Evolutionary conservation across 2,113 vertebrate genomes (phyloP).

Genomic region (Silurus asotus): DNA sequence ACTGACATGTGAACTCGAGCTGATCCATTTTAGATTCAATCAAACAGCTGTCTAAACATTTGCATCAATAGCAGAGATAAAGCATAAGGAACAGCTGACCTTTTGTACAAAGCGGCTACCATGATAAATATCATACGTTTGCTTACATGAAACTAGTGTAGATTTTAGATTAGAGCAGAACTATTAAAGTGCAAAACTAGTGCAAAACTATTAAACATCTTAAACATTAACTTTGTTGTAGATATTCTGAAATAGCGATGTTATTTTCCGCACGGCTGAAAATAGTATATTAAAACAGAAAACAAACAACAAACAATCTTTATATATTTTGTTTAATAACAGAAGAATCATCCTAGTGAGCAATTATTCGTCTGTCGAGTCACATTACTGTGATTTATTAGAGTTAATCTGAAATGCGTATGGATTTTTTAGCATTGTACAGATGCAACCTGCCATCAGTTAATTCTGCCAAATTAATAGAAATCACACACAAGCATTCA

Average conservation of each 20-base stretch:
- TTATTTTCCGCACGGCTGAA: neutral
- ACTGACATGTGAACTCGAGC: neutral
- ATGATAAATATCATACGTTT: neutral
- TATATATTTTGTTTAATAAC: neutral
- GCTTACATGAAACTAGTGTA: neutral
- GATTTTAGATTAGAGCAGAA: neutral
- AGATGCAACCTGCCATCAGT: neutral
- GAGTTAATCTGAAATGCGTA: constrained; percentile 1
- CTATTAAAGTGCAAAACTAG: no score
- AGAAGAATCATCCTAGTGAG: neutral
- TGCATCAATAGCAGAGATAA: neutral
- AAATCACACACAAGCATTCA: neutral
- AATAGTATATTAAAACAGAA: neutral
- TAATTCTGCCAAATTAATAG: neutral
- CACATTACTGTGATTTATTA: constrained; percentile 24
- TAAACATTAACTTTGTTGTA: neutral
- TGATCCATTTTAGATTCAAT: neutral
- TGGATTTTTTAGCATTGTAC: constrained; percentile 20
- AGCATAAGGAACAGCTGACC: neutral
- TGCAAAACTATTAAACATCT: neutral
- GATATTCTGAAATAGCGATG: neutral
- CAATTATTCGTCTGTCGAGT: constrained; percentile 6
- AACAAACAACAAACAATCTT: neutral
- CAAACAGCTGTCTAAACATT: neutral
- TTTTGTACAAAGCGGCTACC: neutral